Conservation (phyloP, 2,113 vertebrate genomes). For the Trogon surrucura region DNA sequence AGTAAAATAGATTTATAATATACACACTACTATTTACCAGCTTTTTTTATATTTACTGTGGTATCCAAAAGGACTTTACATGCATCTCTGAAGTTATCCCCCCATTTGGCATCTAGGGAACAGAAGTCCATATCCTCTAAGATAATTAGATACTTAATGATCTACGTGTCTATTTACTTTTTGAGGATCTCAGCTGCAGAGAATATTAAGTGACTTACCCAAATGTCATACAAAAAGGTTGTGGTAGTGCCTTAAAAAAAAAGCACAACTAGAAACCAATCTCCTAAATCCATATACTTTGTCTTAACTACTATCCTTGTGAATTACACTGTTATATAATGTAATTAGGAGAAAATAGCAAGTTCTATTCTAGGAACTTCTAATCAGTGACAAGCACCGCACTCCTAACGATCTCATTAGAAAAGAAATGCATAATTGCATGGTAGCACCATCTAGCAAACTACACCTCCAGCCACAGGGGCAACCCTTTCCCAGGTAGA, state of each 20-base stretch:
- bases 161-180: conserved; percentile 71
- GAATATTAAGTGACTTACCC: conserved; percentile 55
- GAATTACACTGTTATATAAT: conserved; percentile 70
- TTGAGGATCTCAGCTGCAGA: conserved; percentile 53
- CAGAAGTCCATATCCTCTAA: conserved; percentile 65
- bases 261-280: conserved; percentile 45
- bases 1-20: conserved; percentile 31
- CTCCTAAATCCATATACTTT: conserved; percentile 69
- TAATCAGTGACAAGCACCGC: conserved; percentile 68
- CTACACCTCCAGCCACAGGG: conserved; percentile 42
- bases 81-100: conserved; percentile 30
- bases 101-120: conserved; percentile 57
- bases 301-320: conserved; percentile 66
- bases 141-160: conserved; percentile 74
- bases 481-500: background rate
- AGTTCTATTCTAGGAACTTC: conserved; percentile 73
- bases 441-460: conserved; percentile 1
- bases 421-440: conserved; percentile 68
- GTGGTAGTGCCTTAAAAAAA: background rate
- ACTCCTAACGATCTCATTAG: conserved; percentile 70
- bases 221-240: conserved; percentile 65
- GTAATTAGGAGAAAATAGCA: conserved; percentile 72
- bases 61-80: conserved; percentile 17
- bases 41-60: conserved; percentile 53
- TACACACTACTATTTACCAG: conserved; percentile 13